These are phyloP conservation scores for Chrysopa pallens DNA, from an alignment of 1,140 invertebrate species.

Conservation along the genomic window DNA sequence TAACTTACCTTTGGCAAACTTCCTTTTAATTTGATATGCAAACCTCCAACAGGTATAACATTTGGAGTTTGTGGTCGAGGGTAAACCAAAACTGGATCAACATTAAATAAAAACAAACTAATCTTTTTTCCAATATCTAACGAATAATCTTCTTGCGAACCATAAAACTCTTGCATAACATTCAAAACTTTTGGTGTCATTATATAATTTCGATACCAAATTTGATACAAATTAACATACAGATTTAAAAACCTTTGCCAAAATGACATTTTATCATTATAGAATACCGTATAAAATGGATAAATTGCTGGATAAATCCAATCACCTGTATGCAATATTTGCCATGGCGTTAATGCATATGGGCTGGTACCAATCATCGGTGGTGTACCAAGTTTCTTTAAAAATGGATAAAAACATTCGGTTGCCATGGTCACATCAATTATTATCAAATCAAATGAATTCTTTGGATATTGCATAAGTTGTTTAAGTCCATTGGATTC, in stretches of 20 bases:
- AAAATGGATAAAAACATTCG: constrained; percentile 9
- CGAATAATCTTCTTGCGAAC: too few species aligned
- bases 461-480: too few species aligned
- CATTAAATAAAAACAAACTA: constrained; percentile 21
- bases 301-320: constrained; percentile 4
- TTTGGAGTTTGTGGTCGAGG: constrained; percentile 25
- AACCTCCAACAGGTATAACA: constrained; percentile 31
- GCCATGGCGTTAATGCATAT: constrained; percentile 5
- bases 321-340: too few species aligned
- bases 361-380: constrained; percentile 8
- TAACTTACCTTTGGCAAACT: constrained; percentile 9
- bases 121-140: constrained; percentile 5
- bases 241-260: constrained; percentile 5
- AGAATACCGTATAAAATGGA: too few species aligned
- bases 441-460: too few species aligned
- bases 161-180: too few species aligned
- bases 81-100: constrained; percentile 22
- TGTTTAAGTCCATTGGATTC: too few species aligned
- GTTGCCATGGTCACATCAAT: too few species aligned
- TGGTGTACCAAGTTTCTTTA: constrained; percentile 7
- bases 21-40: constrained; percentile 23
- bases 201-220: too few species aligned
- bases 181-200: too few species aligned
- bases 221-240: neutral
- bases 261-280: neutral